Base-by-base conservation (phyloP, 2,113 vertebrate genomes). In the Deroptyus accipitrinus region DNA sequence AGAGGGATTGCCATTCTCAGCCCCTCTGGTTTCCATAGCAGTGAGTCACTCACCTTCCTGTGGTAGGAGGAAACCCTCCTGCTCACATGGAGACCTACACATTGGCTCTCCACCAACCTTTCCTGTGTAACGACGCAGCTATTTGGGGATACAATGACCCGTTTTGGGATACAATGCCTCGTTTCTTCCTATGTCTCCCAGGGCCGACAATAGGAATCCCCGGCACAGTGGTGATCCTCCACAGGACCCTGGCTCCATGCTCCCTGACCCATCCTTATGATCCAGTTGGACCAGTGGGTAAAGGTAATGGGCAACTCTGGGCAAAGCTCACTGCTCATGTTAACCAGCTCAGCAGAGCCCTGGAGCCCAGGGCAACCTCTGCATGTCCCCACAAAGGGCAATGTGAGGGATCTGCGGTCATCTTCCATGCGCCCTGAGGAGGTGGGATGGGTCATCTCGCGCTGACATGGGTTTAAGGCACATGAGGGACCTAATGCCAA, bases 11-110 rank as follows among this genome's bases (percentile, higher is more conserved):
- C 83, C 85, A 55, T 39, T 75, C 27, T 28, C 22, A 0, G 1
- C 30, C 64, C 39, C 79, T 88, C 49, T 35, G 35, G 55, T 86
- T 93, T 72, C 42, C 88, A 88, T 17, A 37, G 69, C 7, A 78
- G 33, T 94, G 96, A 96, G 69, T 97, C 95, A 97, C 80, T 75
- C 76, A 16, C 83, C 76, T 96, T 97, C 96, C 96, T 95, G 92
- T 4, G 33, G 76, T 44, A 88, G 94, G 33, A 97, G 83, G 91
- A 94, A 91, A 54, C 46, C 79, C 88, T 91, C 82, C 41, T 2
- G 5, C 52, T 84, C n/a, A 12, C 30, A 8, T 37, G 54, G 54
- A 90, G 59, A 5, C 44, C 61, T 15, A 28, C 24, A 3, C 8
- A 17, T 28, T 70, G 70, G 75, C 81, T 81, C 62, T 55, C 8